A percentile compares a stretch with the other conserved stretches of the same genome.
These are phyloP conservation scores for Pegoplata infirma DNA, from an alignment of 2,888 invertebrate genomes.

Conservation along the genomic window DNA sequence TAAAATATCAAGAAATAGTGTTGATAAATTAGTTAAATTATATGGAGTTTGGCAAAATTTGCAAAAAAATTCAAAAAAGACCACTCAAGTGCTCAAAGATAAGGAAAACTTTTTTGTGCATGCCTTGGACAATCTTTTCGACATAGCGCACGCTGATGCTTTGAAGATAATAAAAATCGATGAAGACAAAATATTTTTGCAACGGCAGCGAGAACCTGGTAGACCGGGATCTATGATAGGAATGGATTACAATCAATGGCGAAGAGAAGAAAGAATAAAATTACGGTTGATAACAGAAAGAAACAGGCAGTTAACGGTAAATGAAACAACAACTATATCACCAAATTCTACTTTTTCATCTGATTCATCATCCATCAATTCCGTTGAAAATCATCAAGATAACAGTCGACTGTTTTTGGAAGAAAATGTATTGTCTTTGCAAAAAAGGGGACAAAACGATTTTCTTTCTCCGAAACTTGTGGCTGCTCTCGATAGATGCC, in stretches of 20 bases:
- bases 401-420: not conserved
- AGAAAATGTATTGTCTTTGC: constrained; percentile 12
- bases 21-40: constrained; percentile 17
- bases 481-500: constrained; percentile 21
- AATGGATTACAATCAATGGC: constrained; percentile 13
- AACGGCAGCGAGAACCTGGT: constrained; percentile 22
- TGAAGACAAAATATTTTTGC: not conserved
- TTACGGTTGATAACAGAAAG: constrained; percentile 26
- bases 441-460: constrained; percentile 14
- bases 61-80: constrained; percentile 24
- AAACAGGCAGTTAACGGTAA: constrained; percentile 17
- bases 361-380: not conserved
- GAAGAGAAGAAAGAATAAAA: constrained; percentile 13
- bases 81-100: constrained; percentile 6
- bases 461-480: constrained; percentile 18
- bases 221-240: constrained; percentile 13
- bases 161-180: too few relatives aligned
- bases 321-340: not conserved
- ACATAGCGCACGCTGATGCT: not conserved
- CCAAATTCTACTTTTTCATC: constrained; percentile 15
- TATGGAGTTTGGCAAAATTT: constrained; percentile 24
- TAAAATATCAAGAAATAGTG: constrained; percentile 28
- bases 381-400: constrained; percentile 6
- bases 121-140: constrained; percentile 13
- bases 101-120: constrained; percentile 12